A percentile compares a stretch with the other conserved stretches of the same genome.
These are phyloP conservation scores for Sesamia nonagrioides DNA, from an alignment of 1,140 invertebrate species.

Conservation along the genomic window DNA sequence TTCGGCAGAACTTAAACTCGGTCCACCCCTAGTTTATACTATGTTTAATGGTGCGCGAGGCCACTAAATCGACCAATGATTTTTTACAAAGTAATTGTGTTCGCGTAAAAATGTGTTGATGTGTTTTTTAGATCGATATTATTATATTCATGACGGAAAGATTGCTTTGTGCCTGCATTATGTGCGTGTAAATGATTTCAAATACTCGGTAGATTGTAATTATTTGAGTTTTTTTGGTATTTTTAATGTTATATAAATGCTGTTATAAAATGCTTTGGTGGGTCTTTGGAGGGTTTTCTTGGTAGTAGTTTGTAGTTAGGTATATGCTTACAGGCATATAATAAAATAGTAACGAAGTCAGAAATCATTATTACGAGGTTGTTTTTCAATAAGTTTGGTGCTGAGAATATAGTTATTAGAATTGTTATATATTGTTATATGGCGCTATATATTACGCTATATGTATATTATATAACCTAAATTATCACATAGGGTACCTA, in stretches of 20 bases:
- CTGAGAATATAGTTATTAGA: too few species aligned
- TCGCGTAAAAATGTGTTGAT: slow-evolving; percentile 49
- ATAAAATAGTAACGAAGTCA: too few species aligned
- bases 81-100: slow-evolving; percentile 43
- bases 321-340: too few species aligned
- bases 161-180: slow-evolving; percentile 11
- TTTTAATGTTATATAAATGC: not conserved
- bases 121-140: slow-evolving; percentile 36
- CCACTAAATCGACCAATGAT: slow-evolving; percentile 45
- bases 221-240: not conserved
- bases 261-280: not conserved
- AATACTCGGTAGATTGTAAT: not conserved
- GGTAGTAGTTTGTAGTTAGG: too few species aligned
- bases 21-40: slow-evolving; percentile 5
- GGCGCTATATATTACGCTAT: too few species aligned
- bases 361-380: too few species aligned
- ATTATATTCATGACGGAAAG: slow-evolving; percentile 3
- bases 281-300: too few species aligned
- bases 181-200: slow-evolving; percentile 12
- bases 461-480: too few species aligned
- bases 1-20: not conserved
- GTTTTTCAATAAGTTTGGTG: too few species aligned
- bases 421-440: too few species aligned
- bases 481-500: too few species aligned
- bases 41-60: slow-evolving; percentile 53